A percentile compares a stretch with the other conserved stretches of the same genome.
Conservation (phyloP, 2,113 vertebrate genomes). For the Dunckerocampus dactyliophorus region DNA sequence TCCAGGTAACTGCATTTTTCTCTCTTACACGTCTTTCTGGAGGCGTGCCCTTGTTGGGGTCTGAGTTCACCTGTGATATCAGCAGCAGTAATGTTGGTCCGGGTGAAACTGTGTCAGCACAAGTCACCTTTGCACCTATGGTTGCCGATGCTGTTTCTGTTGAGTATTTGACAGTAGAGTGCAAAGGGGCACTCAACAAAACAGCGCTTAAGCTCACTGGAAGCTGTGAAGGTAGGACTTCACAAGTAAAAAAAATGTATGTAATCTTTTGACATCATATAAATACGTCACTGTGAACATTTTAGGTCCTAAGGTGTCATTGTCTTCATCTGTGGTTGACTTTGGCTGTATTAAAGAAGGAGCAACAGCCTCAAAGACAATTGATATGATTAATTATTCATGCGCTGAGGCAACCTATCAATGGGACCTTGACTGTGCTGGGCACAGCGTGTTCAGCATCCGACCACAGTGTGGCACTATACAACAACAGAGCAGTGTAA, state of each 20-base stretch:
- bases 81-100: constrained; percentile 64
- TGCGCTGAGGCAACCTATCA: constrained; percentile 77
- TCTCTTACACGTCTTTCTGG: constrained; percentile 62
- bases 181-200: constrained; percentile 67
- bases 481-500: constrained; percentile 57
- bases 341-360: constrained; percentile 78
- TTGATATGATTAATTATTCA: constrained; percentile 79
- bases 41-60: constrained; percentile 46
- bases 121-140: constrained; percentile 76
- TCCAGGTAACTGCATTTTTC: constrained; percentile 81
- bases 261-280: not conserved
- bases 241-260: not conserved
- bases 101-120: constrained; percentile 61
- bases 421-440: constrained; percentile 78
- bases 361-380: constrained; percentile 24
- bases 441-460: constrained; percentile 84
- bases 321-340: constrained; percentile 73
- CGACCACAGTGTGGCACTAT: constrained; percentile 75
- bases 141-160: constrained; percentile 73
- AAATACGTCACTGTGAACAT: not conserved
- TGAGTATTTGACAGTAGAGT: constrained; percentile 78
- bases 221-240: constrained; percentile 77
- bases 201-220: constrained; percentile 81
- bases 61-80: constrained; percentile 74
- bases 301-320: constrained; percentile 77